Evolutionary conservation across 2,888 invertebrate species (phyloP), one percentile per base, ranked within the genome.

Genomic region (Synanthedon vespiformis): DNA sequence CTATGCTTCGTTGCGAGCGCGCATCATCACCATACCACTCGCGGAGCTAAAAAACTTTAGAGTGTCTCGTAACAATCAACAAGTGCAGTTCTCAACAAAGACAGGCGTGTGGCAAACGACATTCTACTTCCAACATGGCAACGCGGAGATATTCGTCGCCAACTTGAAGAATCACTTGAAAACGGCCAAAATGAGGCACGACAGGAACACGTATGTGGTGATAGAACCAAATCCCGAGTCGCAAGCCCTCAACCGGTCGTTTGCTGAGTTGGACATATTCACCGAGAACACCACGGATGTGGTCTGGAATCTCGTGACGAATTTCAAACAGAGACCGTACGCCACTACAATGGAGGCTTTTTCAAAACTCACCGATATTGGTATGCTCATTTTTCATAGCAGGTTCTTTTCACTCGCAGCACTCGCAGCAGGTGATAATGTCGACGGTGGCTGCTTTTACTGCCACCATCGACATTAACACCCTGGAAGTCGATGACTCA

Each of bases 91-190:
- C 58, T 80, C 80, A 0, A 80, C 82, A 0, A 87, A 83, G 56
- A 69, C 72, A 0, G 82, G 84, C 0, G 91, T 93, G 1, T 90
- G 90, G 67, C 91, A 93, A 61, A 92, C 93, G 57, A 92, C 94
- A 4, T 94, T 97, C 70, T 93, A 94, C 70, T 97, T 97, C 80
- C 95, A 95, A 72, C 92, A 94, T 61, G 95, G 94, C 0, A 95
- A 96, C 63, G 95, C 95, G 0, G 94, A 94, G 64, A 90, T 91
- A 53, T 92, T 97, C 65, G 89, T 91, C 48, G 89, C 80, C 44
- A 88, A 88, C 55, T 82, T 91, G 56, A 92, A 90, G 77, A 90
- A 91, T 61, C 88, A 90, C 55, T 77, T 92, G 4, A 90, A 89
- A 70, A 90, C 91, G 2, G 87, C 88, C 3, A 93, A 93, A 59